Conservation (phyloP, 2,113 vertebrate species). For the Nothocercus julius region DNA sequence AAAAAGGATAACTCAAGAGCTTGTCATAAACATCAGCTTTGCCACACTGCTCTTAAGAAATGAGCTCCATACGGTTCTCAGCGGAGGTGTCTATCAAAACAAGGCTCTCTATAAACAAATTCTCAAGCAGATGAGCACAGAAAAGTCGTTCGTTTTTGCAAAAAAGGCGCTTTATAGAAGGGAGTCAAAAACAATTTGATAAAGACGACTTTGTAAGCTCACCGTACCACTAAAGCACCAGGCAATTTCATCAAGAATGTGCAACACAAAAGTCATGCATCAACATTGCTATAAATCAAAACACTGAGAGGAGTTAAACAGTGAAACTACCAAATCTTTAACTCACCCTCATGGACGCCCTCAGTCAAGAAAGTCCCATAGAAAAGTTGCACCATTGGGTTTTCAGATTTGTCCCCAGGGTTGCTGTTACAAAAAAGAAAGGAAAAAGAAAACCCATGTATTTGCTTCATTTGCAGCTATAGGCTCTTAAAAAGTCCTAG, state of each 20-base stretch:
- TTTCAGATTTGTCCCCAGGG: slow-evolving; percentile 86
- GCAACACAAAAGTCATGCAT: background rate
- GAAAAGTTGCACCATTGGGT: slow-evolving; percentile 98
- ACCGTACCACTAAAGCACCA: background rate
- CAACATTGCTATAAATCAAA: background rate
- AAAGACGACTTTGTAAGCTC: background rate
- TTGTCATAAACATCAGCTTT: background rate
- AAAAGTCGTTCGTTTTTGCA: fast-evolving
- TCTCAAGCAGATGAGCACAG: fast-evolving
- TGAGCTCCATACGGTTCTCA: fast-evolving
- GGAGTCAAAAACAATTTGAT: background rate
- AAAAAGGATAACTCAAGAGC: background rate
- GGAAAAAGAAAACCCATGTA: background rate
- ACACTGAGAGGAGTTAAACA: background rate
- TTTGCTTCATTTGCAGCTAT: background rate
- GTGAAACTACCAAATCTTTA: background rate
- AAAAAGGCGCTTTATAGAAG: too few species aligned
- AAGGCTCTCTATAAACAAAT: background rate
- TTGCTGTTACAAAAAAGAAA: slow-evolving; percentile 72
- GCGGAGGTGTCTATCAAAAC: fast-evolving
- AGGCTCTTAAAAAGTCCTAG: background rate
- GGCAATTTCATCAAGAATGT: background rate
- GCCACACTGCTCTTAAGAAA: background rate
- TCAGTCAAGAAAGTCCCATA: slow-evolving; percentile 95
- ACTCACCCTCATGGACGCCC: slow-evolving; percentile 89